Percentiles rank a stretch among this genome's conserved stretches.
phyloP scores from a whole-genome alignment of 2,888 invertebrate species.

The Aphidoletes aphidimyza region DNA sequence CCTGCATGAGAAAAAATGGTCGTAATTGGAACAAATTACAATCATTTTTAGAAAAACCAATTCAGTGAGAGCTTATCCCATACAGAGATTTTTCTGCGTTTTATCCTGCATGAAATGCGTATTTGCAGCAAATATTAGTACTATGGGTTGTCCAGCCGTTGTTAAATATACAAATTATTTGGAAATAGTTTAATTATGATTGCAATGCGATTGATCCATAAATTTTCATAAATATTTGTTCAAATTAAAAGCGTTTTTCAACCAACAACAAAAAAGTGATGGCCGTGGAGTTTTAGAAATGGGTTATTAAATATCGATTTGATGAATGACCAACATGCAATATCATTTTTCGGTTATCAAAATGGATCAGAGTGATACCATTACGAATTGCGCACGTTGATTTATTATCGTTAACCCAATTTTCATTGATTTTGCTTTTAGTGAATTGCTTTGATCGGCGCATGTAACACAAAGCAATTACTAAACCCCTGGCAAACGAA shows the following conservation, averaged over 20 bases:
- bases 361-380: constrained; percentile 13
- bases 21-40: constrained; percentile 44
- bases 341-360: not conserved
- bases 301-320: constrained; percentile 31
- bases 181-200: constrained; percentile 32
- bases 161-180: not conserved
- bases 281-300: not conserved
- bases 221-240: not conserved
- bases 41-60: constrained; percentile 28
- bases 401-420: constrained; percentile 11
- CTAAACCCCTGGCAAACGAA: not conserved
- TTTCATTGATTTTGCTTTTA: not conserved
- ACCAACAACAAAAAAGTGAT: not conserved
- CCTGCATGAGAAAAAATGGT: not conserved
- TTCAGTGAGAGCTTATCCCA: too few relatives aligned
- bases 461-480: too few relatives aligned
- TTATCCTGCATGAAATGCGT: too few relatives aligned
- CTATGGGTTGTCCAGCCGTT: too few relatives aligned
- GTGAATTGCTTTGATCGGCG: too few relatives aligned
- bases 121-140: too few relatives aligned
- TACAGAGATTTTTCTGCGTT: not conserved
- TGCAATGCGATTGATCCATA: not conserved
- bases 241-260: too few relatives aligned
- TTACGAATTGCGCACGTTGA: constrained; percentile 13
- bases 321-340: not conserved